Base-by-base conservation (phyloP, 2,888 invertebrate genomes). In the Peribatodes rhomboidaria region DNA sequence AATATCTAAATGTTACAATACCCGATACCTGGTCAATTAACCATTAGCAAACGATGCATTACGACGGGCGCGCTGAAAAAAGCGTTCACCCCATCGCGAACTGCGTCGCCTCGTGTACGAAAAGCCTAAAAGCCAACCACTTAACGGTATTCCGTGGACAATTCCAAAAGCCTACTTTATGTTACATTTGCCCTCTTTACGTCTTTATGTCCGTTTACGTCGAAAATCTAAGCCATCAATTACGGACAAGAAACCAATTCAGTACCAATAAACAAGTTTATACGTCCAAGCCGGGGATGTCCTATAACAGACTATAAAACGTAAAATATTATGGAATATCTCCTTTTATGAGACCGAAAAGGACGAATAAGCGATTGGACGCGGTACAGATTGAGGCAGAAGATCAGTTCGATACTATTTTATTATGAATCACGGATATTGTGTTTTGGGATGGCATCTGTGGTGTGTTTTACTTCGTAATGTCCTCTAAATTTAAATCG, bases 261-360 rank as follows among this genome's bases (percentile, higher is more conserved):
- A 10, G 27, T 8, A 7, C 49, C 59, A 18, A 65, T 65, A 65
- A 65, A 65, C 65, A 65, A 61, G 52, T 65, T 60, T 56, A 65
- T 65, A 52, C 60, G 52, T 50, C 50, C 37, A 47, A 60, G 46
- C 59, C 39, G 54, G 52, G 56, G 22, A 57, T 55, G 63, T 37
- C 65, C 65, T 67, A 59, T 67, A 64, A 62, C 64, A 56, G 65
- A 50, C 67, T 56, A 65, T 68, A 65, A 68, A 68, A 65, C 61
- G 61, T 68, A 56, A 69, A 67, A 69, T 71, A 69, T 71, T 69
- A 71, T 67, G 61, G 68, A 41, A 58, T 53, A 69, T 65, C 54
- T 65, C 58, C 53, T 64, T 71, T 71, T 71, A 71, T 66, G 69
- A 61, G 50, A 22, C 42, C 33, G 37, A 49, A 44, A 27, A 44